Percentiles rank a stretch among this genome's conserved stretches.
These are phyloP conservation scores for Melanostigma gelatinosum DNA, from an alignment of 2,113 vertebrate species.

Conservation along the genomic window DNA sequence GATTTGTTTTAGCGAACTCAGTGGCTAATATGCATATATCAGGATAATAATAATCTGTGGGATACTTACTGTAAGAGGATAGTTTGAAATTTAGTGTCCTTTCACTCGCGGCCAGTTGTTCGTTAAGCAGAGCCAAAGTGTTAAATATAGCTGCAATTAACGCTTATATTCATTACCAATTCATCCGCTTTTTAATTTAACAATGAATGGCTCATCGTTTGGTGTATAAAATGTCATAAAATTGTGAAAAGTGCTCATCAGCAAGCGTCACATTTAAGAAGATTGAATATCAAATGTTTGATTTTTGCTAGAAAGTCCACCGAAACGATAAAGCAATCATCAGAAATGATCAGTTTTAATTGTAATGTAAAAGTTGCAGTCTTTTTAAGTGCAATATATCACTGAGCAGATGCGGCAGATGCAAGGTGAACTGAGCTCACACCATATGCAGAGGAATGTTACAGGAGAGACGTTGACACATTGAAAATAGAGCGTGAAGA, in stretches of 20 bases:
- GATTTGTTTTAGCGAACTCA: slow-evolving; percentile 47
- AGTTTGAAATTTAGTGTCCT: background rate
- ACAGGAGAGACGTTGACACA: slow-evolving; percentile 1
- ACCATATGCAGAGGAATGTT: background rate
- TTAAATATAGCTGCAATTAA: background rate
- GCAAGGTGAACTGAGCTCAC: background rate
- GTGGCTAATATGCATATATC: slow-evolving; percentile 8
- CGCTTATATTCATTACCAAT: background rate
- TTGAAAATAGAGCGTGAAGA: background rate
- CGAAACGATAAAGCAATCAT: background rate
- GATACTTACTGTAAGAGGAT: background rate
- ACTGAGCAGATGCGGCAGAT: background rate
- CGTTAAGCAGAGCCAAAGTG: background rate
- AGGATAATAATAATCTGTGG: background rate
- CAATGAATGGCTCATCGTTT: background rate
- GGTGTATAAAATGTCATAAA: background rate
- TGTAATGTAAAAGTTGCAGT: background rate
- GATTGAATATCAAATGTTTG: background rate
- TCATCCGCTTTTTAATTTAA: background rate
- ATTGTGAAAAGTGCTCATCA: background rate
- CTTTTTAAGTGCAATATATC: background rate
- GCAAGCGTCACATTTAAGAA: background rate
- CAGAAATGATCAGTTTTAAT: background rate
- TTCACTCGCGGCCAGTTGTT: background rate
- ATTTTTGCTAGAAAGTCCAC: background rate